Evolutionary conservation across 2,113 vertebrate species (phyloP), one percentile per base, ranked within the genome.

Genomic region (Paratilapia polleni): DNA sequence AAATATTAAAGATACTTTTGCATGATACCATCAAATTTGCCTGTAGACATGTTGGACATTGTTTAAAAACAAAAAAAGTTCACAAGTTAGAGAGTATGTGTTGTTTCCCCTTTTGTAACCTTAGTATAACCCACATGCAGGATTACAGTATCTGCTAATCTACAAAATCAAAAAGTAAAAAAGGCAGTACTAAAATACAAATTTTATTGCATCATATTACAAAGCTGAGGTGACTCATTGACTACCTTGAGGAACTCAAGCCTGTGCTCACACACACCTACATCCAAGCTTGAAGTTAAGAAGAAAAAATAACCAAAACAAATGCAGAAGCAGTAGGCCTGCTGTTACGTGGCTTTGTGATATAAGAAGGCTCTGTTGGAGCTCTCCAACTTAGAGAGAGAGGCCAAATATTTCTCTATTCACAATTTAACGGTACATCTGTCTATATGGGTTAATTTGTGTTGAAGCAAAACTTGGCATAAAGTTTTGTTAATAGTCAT

Each of bases 1-100:
- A 86, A 83, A 85, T 84, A 85, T 88, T 83, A 26, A 85, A 68
- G 28, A 73, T 24, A 31, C 2, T 36, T 49, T 43, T 36, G 7
- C 24, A 14, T 36, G 68, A 73, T 52, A 12, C 19, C 19, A 31
- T 58, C 36, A 31, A 49, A 58, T 22, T 81, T 75, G 17, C 4
- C 12, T 41, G 59, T 31, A 36, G 64, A 73, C 66, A 52, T 47
- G 26, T 38, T 73, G 43, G 43, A 22, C 43, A 31, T 73, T 73
- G 17, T 31, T 31, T 14, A 73, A n/a, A 19, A 73, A 14, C 66
- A 3, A n/a, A 10, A 52, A 49, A 49, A 17, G 13, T 47, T 36
- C 36, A 19, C 15, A 19, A 6, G 12, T 38, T 41, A 11, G 4
- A 22, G 20, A 12, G 13, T 6, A 54, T 59, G 74, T 20, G 58